These are phyloP conservation scores for Xerus rutilus DNA, from an alignment of 2,797 vertebrate genomes.

Conservation along the genomic window DNA sequence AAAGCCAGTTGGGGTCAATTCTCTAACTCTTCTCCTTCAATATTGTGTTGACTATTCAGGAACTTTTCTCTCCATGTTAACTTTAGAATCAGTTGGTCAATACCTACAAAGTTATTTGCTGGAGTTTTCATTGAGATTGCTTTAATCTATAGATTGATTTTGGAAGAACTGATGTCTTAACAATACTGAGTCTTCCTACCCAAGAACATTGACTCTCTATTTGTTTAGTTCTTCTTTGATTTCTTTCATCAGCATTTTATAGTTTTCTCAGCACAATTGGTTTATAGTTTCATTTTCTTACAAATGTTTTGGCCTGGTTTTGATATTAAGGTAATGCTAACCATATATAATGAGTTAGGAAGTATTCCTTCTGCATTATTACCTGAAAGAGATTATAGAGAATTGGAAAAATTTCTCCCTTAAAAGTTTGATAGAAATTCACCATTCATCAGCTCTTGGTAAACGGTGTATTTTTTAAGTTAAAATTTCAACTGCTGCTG, in stretches of 20 bases:
- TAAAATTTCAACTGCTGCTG: background rate
- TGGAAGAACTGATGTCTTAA: background rate
- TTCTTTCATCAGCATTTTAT: background rate
- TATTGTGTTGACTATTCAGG: background rate
- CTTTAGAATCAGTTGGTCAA: background rate
- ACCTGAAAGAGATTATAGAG: background rate
- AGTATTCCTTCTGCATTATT: background rate
- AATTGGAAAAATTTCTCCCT: background rate
- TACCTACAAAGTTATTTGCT: background rate
- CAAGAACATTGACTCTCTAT: background rate
- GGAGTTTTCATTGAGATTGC: background rate
- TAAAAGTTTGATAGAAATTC: background rate
- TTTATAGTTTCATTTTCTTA: background rate
- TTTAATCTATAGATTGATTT: background rate
- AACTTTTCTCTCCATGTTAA: background rate
- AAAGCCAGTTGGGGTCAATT: background rate
- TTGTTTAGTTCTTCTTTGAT: background rate
- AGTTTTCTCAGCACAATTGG: background rate
- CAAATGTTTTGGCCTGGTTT: background rate
- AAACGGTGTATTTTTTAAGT: background rate
- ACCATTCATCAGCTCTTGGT: background rate
- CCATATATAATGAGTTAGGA: background rate
- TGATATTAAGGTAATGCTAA: background rate
- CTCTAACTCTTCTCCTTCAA: background rate
- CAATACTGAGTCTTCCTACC: background rate